phyloP scores from a whole-genome alignment of 2,888 invertebrate genomes.

The Merodon equestris region DNA sequence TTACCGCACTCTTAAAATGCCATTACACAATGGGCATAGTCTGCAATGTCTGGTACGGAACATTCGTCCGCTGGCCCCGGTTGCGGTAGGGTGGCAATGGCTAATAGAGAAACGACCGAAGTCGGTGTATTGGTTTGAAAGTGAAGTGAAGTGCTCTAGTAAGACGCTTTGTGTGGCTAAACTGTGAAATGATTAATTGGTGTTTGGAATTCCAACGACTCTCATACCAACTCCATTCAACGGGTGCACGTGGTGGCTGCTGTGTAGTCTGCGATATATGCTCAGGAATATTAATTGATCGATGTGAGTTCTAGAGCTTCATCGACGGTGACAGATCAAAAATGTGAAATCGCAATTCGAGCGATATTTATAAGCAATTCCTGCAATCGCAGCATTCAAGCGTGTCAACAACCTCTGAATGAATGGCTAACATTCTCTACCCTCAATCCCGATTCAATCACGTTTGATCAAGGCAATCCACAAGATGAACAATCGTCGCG shows the following conservation, averaged over 20 bases:
- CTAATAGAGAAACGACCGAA: not conserved
- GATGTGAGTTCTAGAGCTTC: too few species aligned
- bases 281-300: too few species aligned
- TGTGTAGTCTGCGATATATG: too few species aligned
- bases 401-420: constrained; percentile 61
- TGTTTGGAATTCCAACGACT: constrained; percentile 40
- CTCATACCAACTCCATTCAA: too few species aligned
- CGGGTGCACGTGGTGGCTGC: too few species aligned
- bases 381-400: constrained; percentile 41
- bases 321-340: too few species aligned
- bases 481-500: constrained; percentile 44
- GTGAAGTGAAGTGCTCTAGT: constrained; percentile 15
- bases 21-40: constrained; percentile 48
- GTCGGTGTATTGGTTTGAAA: constrained; percentile 8
- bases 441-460: constrained; percentile 31
- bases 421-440: constrained; percentile 8
- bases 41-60: constrained; percentile 29
- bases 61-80: too few species aligned
- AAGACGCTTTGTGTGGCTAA: constrained; percentile 2
- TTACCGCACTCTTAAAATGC: constrained; percentile 38
- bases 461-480: constrained; percentile 36
- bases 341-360: too few species aligned
- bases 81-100: constrained; percentile 19
- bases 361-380: constrained; percentile 24
- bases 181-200: constrained; percentile 45